These are phyloP conservation scores for Urocitellus parryii DNA, from an alignment of 2,113 vertebrate genomes.

Conservation along the genomic window DNA sequence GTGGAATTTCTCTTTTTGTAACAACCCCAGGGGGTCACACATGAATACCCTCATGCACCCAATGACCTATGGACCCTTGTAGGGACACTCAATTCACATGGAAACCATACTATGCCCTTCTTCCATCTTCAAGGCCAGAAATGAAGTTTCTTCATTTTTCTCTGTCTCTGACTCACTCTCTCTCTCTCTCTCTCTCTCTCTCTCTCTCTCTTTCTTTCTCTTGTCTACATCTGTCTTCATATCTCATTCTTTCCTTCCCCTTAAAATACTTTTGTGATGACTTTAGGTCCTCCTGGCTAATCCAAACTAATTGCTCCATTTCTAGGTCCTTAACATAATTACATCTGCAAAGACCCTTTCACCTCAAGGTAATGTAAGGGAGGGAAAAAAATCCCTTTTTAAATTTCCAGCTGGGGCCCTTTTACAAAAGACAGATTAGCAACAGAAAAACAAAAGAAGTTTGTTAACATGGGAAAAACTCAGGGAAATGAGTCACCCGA, in stretches of 20 bases:
- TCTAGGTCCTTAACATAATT: neutral
- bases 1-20: neutral
- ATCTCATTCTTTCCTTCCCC: neutral
- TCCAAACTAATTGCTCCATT: neutral
- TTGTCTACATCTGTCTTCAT: neutral
- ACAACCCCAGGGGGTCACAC: neutral
- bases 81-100: no score
- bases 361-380: neutral
- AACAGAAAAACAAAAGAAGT: neutral
- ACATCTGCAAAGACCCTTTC: neutral
- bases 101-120: neutral
- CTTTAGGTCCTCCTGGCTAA: neutral
- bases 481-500: neutral
- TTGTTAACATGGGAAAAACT: neutral
- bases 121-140: neutral
- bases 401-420: neutral
- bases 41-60: neutral
- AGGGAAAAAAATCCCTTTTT: neutral
- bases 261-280: neutral
- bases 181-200: no score
- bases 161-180: no score
- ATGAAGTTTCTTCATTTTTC: neutral
- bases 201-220: no score
- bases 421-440: neutral
- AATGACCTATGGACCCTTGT: neutral